These are phyloP conservation scores for Ceriagrion tenellum DNA, from an alignment of 2,888 invertebrate species.

Conservation along the genomic window DNA sequence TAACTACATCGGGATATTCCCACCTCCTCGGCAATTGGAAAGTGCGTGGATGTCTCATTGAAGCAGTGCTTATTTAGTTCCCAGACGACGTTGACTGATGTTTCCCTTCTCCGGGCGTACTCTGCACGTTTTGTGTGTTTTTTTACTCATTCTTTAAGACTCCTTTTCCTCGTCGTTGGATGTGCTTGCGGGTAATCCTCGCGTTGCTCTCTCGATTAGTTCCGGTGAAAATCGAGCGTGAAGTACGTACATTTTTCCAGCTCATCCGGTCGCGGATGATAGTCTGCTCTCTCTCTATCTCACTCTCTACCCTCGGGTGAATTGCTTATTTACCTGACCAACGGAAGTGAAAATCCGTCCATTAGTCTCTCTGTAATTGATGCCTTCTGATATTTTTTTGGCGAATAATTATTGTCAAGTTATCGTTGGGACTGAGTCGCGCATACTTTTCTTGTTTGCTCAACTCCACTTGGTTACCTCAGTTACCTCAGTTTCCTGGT, in stretches of 20 bases:
- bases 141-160: neutral
- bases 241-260: neutral
- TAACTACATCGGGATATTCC: neutral
- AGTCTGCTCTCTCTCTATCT: neutral
- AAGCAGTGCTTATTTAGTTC: neutral
- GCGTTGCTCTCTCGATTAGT: slow-evolving; percentile 2
- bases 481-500: too few species aligned
- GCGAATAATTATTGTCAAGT: neutral
- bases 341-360: neutral
- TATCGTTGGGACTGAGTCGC: neutral
- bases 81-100: neutral
- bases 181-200: neutral
- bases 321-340: neutral
- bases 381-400: neutral
- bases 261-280: neutral
- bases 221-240: slow-evolving; percentile 28
- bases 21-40: neutral
- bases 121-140: neutral
- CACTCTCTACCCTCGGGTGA: too few species aligned
- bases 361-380: neutral
- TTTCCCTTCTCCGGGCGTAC: neutral
- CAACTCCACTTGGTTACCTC: too few species aligned
- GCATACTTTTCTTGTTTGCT: neutral
- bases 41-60: neutral
- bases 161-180: neutral